Evolutionary conservation across 2,888 invertebrate genomes (phyloP).

Genomic region (Furcula furcula): DNA sequence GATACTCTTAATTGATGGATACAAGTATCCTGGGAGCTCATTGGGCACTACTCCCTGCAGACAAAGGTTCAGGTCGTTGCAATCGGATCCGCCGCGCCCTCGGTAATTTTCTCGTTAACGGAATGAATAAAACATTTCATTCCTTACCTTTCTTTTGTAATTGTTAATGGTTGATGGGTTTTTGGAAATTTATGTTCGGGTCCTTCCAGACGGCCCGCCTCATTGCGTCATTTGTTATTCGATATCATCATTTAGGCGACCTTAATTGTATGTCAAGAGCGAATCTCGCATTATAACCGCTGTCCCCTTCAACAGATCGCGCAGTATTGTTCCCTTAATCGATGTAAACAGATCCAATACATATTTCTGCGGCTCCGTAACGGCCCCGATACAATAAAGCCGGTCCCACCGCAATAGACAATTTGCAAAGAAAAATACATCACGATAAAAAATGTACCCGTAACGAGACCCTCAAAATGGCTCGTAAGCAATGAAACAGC

Average conservation of each 20-base stretch:
- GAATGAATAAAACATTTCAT: conserved; percentile 81
- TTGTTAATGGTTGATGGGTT: conserved; percentile 79
- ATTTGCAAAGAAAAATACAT: conserved; percentile 64
- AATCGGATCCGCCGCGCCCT: conserved; percentile 75
- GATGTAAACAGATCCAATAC: conserved; percentile 21
- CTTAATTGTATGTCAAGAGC: conserved; percentile 30
- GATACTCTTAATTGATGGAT: conserved; percentile 66
- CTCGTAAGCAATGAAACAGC: conserved; percentile 77
- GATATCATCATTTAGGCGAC: conserved; percentile 42
- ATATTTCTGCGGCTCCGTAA: conserved; percentile 22
- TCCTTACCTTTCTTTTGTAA: conserved; percentile 79
- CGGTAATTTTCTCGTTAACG: conserved; percentile 80
- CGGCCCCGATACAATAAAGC: conserved; percentile 42
- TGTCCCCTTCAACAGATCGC: conserved; percentile 13
- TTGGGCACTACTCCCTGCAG: conserved; percentile 73
- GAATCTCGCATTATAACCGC: conserved; percentile 23
- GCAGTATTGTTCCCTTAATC: conserved; percentile 20
- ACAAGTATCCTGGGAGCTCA: conserved; percentile 66
- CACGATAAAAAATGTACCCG: conserved; percentile 67
- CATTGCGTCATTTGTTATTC: conserved; percentile 54
- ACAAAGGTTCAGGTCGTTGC: conserved; percentile 75
- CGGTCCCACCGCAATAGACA: conserved; percentile 44
- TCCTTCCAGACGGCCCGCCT: conserved; percentile 55
- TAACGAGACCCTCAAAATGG: conserved; percentile 74
- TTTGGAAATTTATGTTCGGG: conserved; percentile 70